These are phyloP conservation scores for Iguana delicatissima DNA, from an alignment of 2,797 vertebrate genomes.

Conservation along the genomic window DNA sequence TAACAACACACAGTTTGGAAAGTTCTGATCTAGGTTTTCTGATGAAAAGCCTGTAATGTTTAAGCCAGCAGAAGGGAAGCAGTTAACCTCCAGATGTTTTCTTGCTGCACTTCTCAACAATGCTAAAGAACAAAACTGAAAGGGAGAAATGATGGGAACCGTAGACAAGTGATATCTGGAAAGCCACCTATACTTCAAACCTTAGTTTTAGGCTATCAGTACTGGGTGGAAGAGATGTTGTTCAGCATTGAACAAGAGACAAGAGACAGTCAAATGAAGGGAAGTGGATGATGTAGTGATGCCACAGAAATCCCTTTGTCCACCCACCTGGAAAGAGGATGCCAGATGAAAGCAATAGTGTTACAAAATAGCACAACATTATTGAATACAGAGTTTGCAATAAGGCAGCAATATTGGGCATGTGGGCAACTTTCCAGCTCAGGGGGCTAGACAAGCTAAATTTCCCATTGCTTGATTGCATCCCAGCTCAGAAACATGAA, in stretches of 20 bases:
- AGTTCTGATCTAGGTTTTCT: not conserved
- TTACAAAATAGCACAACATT: too few species aligned
- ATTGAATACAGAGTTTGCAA: too few species aligned
- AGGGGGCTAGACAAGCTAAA: too few species aligned
- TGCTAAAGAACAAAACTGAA: not conserved
- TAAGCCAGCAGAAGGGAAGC: not conserved
- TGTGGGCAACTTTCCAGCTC: too few species aligned
- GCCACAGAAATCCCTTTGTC: not conserved
- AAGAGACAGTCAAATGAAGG: too few species aligned
- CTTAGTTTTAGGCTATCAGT: too few species aligned
- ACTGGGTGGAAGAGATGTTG: not conserved
- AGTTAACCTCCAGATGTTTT: not conserved
- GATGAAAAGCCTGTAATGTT: not conserved
- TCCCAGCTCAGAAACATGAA: too few species aligned
- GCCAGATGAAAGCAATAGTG: too few species aligned
- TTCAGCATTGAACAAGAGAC: not conserved
- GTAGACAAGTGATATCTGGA: not conserved
- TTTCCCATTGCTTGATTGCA: too few species aligned
- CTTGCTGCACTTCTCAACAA: not conserved
- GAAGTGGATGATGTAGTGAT: not conserved
- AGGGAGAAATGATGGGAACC: not conserved
- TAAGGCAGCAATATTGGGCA: too few species aligned
- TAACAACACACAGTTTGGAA: too few species aligned
- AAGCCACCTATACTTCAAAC: not conserved
- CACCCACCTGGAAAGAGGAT: too few species aligned